Conservation (phyloP, 1,140 invertebrate genomes). For the Trachymyrmex septentrionalis region DNA sequence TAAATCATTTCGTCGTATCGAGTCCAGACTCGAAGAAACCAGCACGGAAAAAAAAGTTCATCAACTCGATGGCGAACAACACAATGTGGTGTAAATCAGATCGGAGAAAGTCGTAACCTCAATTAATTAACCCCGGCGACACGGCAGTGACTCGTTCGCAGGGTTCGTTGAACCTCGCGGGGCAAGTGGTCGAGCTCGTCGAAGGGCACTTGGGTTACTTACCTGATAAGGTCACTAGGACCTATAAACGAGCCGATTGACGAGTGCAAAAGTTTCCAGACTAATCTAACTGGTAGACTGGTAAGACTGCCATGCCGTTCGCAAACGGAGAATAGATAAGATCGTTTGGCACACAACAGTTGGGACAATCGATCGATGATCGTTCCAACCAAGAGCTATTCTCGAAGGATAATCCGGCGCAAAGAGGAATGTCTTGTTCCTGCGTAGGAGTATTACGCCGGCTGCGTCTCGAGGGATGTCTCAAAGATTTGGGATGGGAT, state of each 20-base stretch:
- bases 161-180: slow-evolving; percentile 41
- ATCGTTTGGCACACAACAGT: background rate
- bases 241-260: slow-evolving; percentile 12
- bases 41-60: background rate
- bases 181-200: background rate
- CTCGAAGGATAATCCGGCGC: slow-evolving; percentile 2
- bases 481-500: background rate
- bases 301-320: background rate
- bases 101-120: slow-evolving; percentile 48
- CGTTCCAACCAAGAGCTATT: background rate
- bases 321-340: background rate
- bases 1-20: background rate
- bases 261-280: background rate
- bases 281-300: background rate
- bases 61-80: slow-evolving; percentile 13
- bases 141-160: slow-evolving; percentile 42
- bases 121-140: slow-evolving; percentile 50
- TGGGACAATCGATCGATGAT: background rate
- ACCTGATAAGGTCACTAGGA: slow-evolving; percentile 29
- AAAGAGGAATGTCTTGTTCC: background rate
- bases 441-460: no score
- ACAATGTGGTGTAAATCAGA: slow-evolving; percentile 21
- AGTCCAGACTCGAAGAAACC: background rate
- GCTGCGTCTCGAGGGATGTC: background rate
- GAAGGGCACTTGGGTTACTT: background rate